These are phyloP conservation scores for Pantherophis vulpinus DNA, from an alignment of 2,797 vertebrate genomes.

Conservation along the genomic window DNA sequence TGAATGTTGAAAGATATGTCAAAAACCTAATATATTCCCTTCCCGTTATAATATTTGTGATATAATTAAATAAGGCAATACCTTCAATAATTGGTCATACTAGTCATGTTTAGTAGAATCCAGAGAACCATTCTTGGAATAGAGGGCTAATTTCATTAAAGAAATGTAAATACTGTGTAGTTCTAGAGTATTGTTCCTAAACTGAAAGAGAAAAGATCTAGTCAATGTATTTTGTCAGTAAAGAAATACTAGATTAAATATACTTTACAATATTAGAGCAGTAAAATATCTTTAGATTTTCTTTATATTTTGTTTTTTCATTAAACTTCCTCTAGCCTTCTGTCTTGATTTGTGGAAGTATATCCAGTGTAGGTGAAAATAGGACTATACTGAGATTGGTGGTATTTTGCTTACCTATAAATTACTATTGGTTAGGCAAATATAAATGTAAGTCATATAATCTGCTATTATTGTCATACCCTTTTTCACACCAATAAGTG, in stretches of 20 bases:
- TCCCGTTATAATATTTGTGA: slow-evolving; percentile 47
- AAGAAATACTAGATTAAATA: background rate
- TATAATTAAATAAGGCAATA: slow-evolving; percentile 23
- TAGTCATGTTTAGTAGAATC: background rate
- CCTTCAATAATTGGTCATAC: background rate
- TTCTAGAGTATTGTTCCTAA: background rate
- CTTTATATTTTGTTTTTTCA: too few relatives aligned
- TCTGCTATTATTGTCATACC: background rate
- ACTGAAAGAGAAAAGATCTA: background rate
- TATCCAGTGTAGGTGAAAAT: background rate
- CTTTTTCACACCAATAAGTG: background rate
- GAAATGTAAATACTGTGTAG: background rate
- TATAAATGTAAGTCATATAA: background rate
- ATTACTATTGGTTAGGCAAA: background rate
- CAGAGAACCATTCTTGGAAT: background rate
- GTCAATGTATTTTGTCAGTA: background rate
- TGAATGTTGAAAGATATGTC: background rate
- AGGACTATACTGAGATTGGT: background rate
- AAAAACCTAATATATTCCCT: background rate
- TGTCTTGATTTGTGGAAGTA: background rate
- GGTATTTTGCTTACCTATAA: background rate
- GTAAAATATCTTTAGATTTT: background rate
- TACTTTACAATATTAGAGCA: background rate
- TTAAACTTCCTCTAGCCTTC: background rate
- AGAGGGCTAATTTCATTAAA: background rate